Percentiles rank a stretch among this genome's conserved stretches.
phyloP scores from a whole-genome alignment of 2,797 vertebrate species.

The Alauda arvensis region DNA sequence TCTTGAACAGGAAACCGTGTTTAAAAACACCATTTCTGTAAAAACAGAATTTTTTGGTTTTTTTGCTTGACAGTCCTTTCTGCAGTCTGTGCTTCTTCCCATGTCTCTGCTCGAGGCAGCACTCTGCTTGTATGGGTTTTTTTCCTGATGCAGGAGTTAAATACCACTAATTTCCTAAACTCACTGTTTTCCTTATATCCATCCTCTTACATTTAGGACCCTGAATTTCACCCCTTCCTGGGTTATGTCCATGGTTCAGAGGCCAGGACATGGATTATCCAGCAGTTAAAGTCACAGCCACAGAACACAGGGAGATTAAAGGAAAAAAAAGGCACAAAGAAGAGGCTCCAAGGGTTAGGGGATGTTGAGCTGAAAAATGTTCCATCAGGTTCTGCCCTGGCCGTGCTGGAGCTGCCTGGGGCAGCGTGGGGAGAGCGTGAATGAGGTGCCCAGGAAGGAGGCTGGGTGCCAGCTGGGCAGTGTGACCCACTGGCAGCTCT shows the following conservation, averaged over 20 bases:
- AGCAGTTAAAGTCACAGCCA: neutral
- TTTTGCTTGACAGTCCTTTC: neutral
- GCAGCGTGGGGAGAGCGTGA: neutral
- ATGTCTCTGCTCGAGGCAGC: neutral
- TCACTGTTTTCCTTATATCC: neutral
- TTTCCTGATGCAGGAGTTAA: neutral
- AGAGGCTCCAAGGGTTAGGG: slow-evolving; percentile 35
- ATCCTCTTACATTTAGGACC: neutral
- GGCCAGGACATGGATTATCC: neutral
- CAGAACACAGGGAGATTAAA: neutral
- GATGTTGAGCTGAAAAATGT: slow-evolving; percentile 30
- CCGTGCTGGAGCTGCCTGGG: neutral
- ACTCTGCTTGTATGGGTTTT: neutral
- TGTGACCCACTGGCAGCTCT: neutral
- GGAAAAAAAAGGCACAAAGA: neutral
- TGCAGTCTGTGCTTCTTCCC: neutral
- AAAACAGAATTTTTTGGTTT: too few relatives aligned
- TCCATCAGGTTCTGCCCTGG: neutral
- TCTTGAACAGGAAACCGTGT: slow-evolving; percentile 18
- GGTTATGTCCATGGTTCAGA: neutral
- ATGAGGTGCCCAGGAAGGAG: slow-evolving; percentile 46
- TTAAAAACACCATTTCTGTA: neutral
- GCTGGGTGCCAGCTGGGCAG: slow-evolving; percentile 20
- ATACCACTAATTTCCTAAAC: neutral
- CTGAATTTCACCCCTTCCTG: neutral